phyloP scores from a whole-genome alignment of 2,113 vertebrate genomes.

The Monarcha castaneiventris region DNA sequence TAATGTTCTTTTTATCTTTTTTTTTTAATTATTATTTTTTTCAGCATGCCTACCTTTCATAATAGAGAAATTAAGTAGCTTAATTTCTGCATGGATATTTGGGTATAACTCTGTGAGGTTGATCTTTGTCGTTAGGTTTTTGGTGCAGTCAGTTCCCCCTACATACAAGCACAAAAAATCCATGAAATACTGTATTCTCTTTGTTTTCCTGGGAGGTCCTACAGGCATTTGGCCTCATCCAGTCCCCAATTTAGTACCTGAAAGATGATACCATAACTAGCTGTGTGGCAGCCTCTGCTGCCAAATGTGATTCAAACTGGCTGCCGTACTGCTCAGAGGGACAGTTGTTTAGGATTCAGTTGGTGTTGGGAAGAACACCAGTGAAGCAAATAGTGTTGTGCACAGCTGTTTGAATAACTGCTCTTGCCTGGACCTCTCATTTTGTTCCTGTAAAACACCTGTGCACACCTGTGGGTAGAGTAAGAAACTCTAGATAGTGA shows the following conservation, averaged over 20 bases:
- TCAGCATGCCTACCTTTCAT: neutral
- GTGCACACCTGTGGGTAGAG: neutral
- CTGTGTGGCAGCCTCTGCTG: neutral
- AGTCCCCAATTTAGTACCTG: neutral
- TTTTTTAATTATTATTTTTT: neutral
- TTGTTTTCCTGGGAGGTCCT: neutral
- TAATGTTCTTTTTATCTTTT: neutral
- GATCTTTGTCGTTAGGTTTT: neutral
- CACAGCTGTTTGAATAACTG: neutral
- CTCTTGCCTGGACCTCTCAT: neutral
- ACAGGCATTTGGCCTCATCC: neutral
- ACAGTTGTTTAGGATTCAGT: neutral
- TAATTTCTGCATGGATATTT: neutral
- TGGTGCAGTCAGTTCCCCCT: neutral
- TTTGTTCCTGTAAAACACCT: neutral
- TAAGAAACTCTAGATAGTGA: neutral
- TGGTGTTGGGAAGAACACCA: neutral
- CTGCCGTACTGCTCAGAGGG: fast-evolving
- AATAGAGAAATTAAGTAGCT: neutral
- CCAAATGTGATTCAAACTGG: neutral
- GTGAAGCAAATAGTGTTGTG: neutral
- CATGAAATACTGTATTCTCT: neutral
- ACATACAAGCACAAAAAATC: neutral
- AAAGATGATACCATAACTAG: neutral
- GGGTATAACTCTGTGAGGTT: neutral